Conservation (phyloP, 1,140 invertebrate genomes). For the Drosophila repletoides region DNA sequence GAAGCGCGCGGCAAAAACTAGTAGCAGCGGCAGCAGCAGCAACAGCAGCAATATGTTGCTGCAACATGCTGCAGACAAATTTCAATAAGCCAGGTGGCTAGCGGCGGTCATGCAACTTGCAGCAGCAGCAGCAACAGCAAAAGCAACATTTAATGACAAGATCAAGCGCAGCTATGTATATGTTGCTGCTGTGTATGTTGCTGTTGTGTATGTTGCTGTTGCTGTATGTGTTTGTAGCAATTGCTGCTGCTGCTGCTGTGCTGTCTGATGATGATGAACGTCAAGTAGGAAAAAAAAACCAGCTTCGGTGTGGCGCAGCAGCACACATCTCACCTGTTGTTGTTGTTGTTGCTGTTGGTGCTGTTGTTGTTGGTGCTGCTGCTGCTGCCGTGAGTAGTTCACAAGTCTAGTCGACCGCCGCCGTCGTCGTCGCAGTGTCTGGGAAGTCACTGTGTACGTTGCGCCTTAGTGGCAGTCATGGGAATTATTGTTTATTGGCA, state of each 20-base stretch:
- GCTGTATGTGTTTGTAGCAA: slow-evolving; percentile 23
- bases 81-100: slow-evolving; percentile 53
- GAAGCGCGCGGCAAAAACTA: slow-evolving; percentile 52
- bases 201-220: slow-evolving; percentile 53
- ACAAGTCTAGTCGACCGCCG: slow-evolving; percentile 60
- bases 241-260: slow-evolving; percentile 28
- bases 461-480: slow-evolving; percentile 75
- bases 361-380: slow-evolving; percentile 37
- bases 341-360: slow-evolving; percentile 41
- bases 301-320: slow-evolving; percentile 65
- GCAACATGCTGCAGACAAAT: slow-evolving; percentile 51
- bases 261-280: slow-evolving; percentile 63
- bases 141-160: slow-evolving; percentile 74
- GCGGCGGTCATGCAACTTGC: slow-evolving; percentile 47
- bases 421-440: slow-evolving; percentile 63
- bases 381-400: slow-evolving; percentile 40
- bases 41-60: slow-evolving; percentile 61
- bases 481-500: slow-evolving; percentile 81
- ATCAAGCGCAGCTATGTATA: slow-evolving; percentile 59
- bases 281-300: slow-evolving; percentile 67
- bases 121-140: slow-evolving; percentile 55
- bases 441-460: slow-evolving; percentile 69
- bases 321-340: slow-evolving; percentile 63
- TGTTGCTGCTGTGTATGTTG: slow-evolving; percentile 7
- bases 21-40: slow-evolving; percentile 2